Percentiles rank a stretch among this genome's conserved stretches.
Conservation (phyloP, 2,888 invertebrate genomes). For the Ametastegia equiseti region DNA sequence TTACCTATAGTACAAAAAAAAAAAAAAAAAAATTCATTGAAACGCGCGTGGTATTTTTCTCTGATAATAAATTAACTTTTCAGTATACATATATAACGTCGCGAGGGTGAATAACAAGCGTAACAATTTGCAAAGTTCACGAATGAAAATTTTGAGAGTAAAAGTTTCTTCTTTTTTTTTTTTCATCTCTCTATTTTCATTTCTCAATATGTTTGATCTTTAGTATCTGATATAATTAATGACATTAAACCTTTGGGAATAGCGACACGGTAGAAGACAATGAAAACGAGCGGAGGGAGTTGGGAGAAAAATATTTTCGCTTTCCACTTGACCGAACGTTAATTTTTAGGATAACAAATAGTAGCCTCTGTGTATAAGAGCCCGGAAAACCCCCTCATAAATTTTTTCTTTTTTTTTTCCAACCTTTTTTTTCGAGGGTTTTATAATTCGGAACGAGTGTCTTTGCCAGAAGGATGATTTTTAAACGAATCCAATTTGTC, state of each 20-base stretch:
- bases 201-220: neutral
- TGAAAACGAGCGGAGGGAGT: slow-evolving; percentile 49
- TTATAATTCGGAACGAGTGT: neutral
- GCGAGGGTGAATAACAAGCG: neutral
- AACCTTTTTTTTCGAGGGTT: neutral
- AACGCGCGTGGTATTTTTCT: no score
- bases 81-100: neutral
- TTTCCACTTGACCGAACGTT: slow-evolving; percentile 46
- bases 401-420: slow-evolving; percentile 36
- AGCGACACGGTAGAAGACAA: slow-evolving; percentile 63
- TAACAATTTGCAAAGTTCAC: neutral
- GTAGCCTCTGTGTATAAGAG: neutral
- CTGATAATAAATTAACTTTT: neutral
- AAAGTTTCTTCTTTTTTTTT: neutral
- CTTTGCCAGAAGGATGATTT: slow-evolving; percentile 17
- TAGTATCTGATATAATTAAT: neutral
- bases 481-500: slow-evolving; percentile 39
- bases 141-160: neutral
- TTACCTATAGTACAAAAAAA: no score
- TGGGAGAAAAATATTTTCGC: slow-evolving; percentile 66
- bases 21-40: no score
- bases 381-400: slow-evolving; percentile 10
- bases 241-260: slow-evolving; percentile 51
- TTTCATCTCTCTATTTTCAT: neutral
- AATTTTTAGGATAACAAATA: slow-evolving; percentile 43